Evolutionary conservation across 2,888 invertebrate genomes (phyloP), one percentile per base, ranked within the genome.

Genomic region (Parnassius mnemosyne): DNA sequence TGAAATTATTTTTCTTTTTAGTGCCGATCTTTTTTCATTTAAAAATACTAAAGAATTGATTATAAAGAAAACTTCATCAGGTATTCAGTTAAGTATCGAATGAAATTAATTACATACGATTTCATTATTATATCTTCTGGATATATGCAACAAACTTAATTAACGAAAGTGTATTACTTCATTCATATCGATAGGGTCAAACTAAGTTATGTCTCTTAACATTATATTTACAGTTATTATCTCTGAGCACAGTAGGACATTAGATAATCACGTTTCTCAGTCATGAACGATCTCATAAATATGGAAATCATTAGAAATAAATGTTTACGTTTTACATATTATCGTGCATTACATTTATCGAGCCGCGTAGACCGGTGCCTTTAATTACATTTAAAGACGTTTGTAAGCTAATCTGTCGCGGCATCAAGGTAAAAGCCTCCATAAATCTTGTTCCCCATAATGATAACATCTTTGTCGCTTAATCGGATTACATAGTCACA

Each of bases 361-460:
- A 25, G 34, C 12, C 16, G 44, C 52, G 44, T 34, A 10, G 46
- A 61, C 47, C 46, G 34, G 44, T 12, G 20, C 41, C n/a, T 61
- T 61, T 61, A 61, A 61, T 52, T 56, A 51, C 60, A 56, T 56
- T 56, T 44, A 56, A 7, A 61, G 61, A 56, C 52, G 41, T 56
- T 52, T 42, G 16, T 49, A 43, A 56, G 56, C 46, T 61, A 61
- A 61, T 56, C 61, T 56, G 46, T 56, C 55, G 44, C 51, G 51
- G 52, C 34, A 57, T 47, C 49, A 10, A 16, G 16, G 47, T 60
- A 53, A 47, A 53, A 54, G 55, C 46, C 34, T 34, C 50, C 44
- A 55, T 60, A 55, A 61, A 55, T 61, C 50, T 12, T 13, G 49
- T 10, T 3, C 16, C 53, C 47, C n/a, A 43, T 12, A 13, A 10